Evolutionary conservation across 2,113 vertebrate species (phyloP), one percentile per base, ranked within the genome.

Genomic region (Protobothrops mucrosquamatus): DNA sequence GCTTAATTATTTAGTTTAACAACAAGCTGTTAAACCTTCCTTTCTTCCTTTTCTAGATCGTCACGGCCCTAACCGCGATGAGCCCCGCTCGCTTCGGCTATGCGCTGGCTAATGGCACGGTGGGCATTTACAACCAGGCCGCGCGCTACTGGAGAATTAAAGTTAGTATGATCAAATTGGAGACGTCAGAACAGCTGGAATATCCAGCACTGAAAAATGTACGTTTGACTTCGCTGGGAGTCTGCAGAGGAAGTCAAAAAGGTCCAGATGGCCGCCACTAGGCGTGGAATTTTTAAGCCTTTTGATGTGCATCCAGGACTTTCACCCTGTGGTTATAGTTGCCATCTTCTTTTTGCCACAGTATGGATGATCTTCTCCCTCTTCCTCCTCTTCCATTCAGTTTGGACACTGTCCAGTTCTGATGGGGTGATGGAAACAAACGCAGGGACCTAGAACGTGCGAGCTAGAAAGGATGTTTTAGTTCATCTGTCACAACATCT

Each of bases 141-240:
- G 96, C 99, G 0, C 99, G 99, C 57, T 99, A 99, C 97, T 99
- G 99, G 99, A 99, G 99, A 95, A 99, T 99, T 94, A 99, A 99
- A 98, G 99, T 98, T 88, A 92, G 97, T 97, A 90, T 39, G 69
- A 54, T 29, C 14, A 29, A 59, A 43, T 2, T n/a, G 51, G 85
- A 55, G 56, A 3, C 29, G 39, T 43, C 74, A 94, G 51, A 93
- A 54, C 0, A 86, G 94, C 8, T 39, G 5, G 39, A 2, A 12
- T 69, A 3, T 29, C 88, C 89, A 1, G 55, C 91, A 90, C 61
- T 34, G 7, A 81, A 34, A 81, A 81, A 81, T 34, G 34, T 74
- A 20, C 34, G 7, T 74, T 74, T 74, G 14, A 18, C n/a, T 34
- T 34, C 7, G 14, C 69, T 39, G 69, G n/a, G n/a, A 39, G 18